Percentiles rank a stretch among this genome's conserved stretches.
Evolutionary conservation across 2,888 invertebrate genomes (phyloP).

Genomic region (Tholera decimalis): DNA sequence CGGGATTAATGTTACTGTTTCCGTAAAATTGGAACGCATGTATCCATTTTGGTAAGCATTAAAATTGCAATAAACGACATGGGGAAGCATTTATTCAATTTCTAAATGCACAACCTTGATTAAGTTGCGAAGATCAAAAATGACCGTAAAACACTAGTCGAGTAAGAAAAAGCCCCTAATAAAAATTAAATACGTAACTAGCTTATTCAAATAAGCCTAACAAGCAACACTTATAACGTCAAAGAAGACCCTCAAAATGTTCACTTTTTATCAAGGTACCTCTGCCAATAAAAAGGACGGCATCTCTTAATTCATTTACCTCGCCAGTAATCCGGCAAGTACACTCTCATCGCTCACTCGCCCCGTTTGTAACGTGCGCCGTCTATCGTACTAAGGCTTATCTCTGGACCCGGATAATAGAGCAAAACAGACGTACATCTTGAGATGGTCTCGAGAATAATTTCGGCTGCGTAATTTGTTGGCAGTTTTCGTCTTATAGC

Average conservation of each 20-base stretch:
- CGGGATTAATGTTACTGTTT: too few species aligned
- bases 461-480: conserved; percentile 60
- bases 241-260: not conserved
- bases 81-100: too few species aligned
- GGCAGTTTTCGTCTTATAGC: conserved; percentile 43
- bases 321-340: conserved; percentile 48
- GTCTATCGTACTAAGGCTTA: conserved; percentile 46
- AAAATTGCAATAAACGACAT: too few species aligned
- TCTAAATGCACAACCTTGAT: too few species aligned
- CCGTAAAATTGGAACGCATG: too few species aligned
- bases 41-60: too few species aligned
- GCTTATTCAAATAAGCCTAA: not conserved
- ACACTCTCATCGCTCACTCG: conserved; percentile 26
- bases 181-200: not conserved
- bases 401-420: conserved; percentile 58
- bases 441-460: conserved; percentile 53
- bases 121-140: too few species aligned
- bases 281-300: conserved; percentile 9
- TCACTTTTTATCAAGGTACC: not conserved
- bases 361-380: conserved; percentile 53
- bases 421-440: conserved; percentile 54
- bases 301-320: conserved; percentile 34
- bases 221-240: not conserved
- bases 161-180: not conserved
- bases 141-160: too few species aligned